Evolutionary conservation across 2,888 invertebrate genomes (phyloP).

Genomic region (Serrognathus titanus): DNA sequence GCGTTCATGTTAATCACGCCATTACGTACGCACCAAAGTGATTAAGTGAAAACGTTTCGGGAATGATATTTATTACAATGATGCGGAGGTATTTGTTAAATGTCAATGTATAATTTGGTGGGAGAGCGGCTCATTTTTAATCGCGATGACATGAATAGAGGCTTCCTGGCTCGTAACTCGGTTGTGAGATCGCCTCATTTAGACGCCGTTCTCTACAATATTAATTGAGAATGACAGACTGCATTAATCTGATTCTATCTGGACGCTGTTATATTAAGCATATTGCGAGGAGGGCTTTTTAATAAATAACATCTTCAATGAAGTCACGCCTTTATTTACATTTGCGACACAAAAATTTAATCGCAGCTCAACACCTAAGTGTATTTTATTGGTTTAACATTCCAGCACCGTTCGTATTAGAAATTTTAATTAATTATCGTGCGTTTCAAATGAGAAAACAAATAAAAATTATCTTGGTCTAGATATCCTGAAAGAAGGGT

Average conservation of each 20-base stretch:
- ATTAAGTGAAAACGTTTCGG: slow-evolving; percentile 4
- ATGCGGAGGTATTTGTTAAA: slow-evolving; percentile 45
- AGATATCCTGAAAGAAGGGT: slow-evolving; percentile 8
- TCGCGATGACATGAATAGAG: slow-evolving; percentile 46
- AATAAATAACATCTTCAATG: too few relatives aligned
- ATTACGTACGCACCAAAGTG: slow-evolving; percentile 19
- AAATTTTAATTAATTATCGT: too few relatives aligned
- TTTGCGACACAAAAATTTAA: too few relatives aligned
- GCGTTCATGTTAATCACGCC: slow-evolving; percentile 33
- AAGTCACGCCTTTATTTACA: too few relatives aligned
- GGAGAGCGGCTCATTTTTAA: slow-evolving; percentile 49
- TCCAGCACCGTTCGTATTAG: too few relatives aligned
- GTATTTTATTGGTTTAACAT: too few relatives aligned
- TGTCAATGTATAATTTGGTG: slow-evolving; percentile 48
- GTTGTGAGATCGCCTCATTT: slow-evolving; percentile 46
- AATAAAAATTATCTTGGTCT: too few relatives aligned
- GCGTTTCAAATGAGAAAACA: too few relatives aligned
- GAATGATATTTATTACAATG: slow-evolving; percentile 19
- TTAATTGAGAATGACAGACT: slow-evolving; percentile 49
- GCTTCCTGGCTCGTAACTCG: slow-evolving; percentile 39
- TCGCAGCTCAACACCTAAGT: too few relatives aligned
- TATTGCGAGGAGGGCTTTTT: slow-evolving; percentile 2
- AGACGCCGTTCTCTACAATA: slow-evolving; percentile 41
- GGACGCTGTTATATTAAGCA: slow-evolving; percentile 14
- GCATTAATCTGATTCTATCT: slow-evolving; percentile 45